These are phyloP conservation scores for Dromiciops gliroides DNA, from an alignment of 2,113 vertebrate species.

Conservation along the genomic window DNA sequence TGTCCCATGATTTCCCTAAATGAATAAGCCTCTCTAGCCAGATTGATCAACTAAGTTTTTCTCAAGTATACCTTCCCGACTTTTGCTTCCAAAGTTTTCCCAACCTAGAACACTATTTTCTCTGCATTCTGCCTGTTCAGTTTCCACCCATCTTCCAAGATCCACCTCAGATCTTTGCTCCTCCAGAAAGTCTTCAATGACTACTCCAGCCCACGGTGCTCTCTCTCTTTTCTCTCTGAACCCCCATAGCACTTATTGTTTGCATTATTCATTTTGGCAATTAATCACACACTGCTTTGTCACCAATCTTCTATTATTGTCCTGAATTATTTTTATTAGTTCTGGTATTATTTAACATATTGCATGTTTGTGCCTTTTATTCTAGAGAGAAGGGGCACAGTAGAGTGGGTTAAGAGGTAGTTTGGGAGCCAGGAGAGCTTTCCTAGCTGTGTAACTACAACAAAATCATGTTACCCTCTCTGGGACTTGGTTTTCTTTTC, in stretches of 20 bases:
- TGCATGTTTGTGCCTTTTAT: neutral
- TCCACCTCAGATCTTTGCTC: neutral
- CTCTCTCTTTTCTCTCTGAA: neutral
- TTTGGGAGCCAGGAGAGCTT: neutral
- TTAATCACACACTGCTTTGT: neutral
- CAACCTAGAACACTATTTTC: neutral
- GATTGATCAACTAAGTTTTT: neutral
- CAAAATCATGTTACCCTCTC: neutral
- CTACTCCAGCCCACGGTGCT: neutral
- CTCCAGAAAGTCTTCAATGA: neutral
- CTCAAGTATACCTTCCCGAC: neutral
- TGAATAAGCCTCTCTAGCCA: neutral
- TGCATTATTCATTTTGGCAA: neutral
- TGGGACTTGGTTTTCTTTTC: neutral
- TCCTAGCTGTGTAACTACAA: neutral
- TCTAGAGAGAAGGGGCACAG: neutral
- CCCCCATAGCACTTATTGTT: neutral
- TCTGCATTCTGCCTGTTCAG: neutral
- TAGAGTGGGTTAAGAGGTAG: neutral
- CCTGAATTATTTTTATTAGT: neutral
- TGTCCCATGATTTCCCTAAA: neutral
- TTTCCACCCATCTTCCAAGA: neutral
- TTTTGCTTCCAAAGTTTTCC: neutral
- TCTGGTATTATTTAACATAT: neutral
- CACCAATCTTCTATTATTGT: neutral